A percentile compares a stretch with the other conserved stretches of the same genome.
These are phyloP conservation scores for Dicerorhinus sumatrensis DNA, from an alignment of 2,113 vertebrate species.

Conservation along the genomic window DNA sequence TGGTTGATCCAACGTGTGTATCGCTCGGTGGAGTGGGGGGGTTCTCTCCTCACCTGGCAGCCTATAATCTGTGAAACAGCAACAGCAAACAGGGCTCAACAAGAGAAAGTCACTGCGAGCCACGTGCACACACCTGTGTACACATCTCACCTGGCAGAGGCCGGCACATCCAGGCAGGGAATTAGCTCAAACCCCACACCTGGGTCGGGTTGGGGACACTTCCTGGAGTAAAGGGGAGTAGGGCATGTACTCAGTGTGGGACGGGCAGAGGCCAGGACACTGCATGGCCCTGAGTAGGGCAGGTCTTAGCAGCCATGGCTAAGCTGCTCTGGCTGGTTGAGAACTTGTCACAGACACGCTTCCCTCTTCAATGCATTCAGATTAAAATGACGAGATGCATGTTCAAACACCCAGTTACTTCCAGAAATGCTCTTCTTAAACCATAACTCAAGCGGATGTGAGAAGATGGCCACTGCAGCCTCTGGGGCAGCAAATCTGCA, in stretches of 20 bases:
- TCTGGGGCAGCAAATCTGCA: not conserved
- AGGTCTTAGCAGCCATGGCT: not conserved
- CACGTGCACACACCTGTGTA: accelerated
- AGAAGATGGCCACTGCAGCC: not conserved
- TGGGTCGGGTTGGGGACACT: not conserved
- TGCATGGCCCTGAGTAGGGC: not conserved
- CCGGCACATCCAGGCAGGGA: not conserved
- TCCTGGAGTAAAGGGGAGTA: not conserved
- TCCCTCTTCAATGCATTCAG: not conserved
- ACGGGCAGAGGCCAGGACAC: not conserved
- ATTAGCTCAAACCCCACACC: not conserved
- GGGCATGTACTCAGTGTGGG: no score
- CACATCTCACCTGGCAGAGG: not conserved
- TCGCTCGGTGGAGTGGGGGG: conserved; percentile 93
- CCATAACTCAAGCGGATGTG: not conserved
- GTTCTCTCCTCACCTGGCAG: conserved; percentile 92
- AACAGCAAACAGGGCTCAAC: not conserved
- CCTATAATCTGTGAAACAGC: conserved; percentile 92
- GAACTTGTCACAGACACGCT: not conserved
- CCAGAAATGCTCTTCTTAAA: not conserved
- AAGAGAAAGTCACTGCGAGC: accelerated
- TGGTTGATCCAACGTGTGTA: conserved; percentile 98
- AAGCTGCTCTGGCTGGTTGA: not conserved
- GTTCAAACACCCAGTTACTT: not conserved
- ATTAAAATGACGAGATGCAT: not conserved